A percentile compares a stretch with the other conserved stretches of the same genome.
Evolutionary conservation across 2,797 vertebrate genomes (phyloP).

Genomic region (Acanthurus lineatus): DNA sequence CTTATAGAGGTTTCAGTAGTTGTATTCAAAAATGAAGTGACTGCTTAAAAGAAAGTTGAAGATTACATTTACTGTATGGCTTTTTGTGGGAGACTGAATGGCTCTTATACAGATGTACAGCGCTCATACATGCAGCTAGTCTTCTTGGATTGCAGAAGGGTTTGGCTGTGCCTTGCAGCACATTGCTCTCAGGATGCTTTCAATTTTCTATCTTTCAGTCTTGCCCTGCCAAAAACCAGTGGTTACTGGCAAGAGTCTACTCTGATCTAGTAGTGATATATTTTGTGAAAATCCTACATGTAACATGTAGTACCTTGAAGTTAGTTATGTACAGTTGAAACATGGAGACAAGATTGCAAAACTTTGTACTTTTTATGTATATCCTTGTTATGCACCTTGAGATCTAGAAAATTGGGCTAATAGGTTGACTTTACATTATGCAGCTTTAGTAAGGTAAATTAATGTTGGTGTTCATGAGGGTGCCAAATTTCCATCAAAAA

Average conservation of each 20-base stretch:
- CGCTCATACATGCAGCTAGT: constrained; percentile 51
- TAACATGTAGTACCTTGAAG: constrained; percentile 69
- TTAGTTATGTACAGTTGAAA: constrained; percentile 64
- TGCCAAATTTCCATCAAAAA: constrained; percentile 3
- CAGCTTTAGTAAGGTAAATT: constrained; percentile 29
- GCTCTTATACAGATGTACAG: constrained; percentile 40
- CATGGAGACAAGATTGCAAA: constrained; percentile 62
- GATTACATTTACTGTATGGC: constrained; percentile 43
- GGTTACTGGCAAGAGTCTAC: constrained; percentile 57
- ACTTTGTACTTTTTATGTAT: constrained; percentile 69
- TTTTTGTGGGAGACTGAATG: constrained; percentile 52
- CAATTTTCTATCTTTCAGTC: constrained; percentile 65
- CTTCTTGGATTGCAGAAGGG: constrained; percentile 48
- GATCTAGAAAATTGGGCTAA: constrained; percentile 36
- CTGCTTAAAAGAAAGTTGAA: constrained; percentile 56
- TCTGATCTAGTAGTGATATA: constrained; percentile 65
- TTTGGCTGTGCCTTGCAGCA: constrained; percentile 79
- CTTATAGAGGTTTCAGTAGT: constrained; percentile 48
- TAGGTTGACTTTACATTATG: constrained; percentile 60
- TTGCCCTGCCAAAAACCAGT: constrained; percentile 63
- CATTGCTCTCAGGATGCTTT: constrained; percentile 82
- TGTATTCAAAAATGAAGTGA: constrained; percentile 43
- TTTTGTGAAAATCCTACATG: constrained; percentile 76
- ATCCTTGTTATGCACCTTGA: constrained; percentile 73
- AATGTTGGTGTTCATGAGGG: constrained; percentile 9